phyloP scores from a whole-genome alignment of 2,888 invertebrate genomes.

The Tenthredo scrophulariae region DNA sequence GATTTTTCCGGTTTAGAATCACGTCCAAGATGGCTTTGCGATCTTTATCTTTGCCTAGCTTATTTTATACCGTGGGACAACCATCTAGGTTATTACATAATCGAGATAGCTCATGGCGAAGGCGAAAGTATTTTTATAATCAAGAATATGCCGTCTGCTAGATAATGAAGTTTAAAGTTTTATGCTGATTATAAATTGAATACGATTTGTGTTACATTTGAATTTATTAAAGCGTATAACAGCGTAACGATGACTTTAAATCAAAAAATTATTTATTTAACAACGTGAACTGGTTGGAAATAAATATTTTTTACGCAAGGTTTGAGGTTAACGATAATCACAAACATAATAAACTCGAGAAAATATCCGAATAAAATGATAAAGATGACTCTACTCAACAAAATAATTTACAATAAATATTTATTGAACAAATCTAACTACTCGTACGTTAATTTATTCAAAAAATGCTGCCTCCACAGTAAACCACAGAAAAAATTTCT shows the following conservation, averaged over 20 bases:
- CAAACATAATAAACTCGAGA: neutral
- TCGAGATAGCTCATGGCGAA: neutral
- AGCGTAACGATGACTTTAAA: neutral
- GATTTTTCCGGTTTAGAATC: neutral
- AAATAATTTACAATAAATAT: neutral
- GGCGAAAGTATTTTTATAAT: neutral
- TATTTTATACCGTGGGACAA: neutral
- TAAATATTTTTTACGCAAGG: neutral
- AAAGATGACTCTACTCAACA: slow-evolving; percentile 43
- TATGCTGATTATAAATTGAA: slow-evolving; percentile 6
- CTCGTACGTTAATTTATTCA: neutral
- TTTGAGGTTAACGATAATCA: slow-evolving; percentile 20
- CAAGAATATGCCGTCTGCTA: slow-evolving; percentile 36
- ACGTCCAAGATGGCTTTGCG: neutral
- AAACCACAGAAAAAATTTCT: neutral
- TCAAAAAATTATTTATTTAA: neutral
- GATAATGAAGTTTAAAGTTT: neutral
- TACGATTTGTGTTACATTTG: neutral
- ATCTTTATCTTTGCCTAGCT: neutral
- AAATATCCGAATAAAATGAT: neutral
- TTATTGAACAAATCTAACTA: slow-evolving; percentile 29
- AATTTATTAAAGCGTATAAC: neutral
- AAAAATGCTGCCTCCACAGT: slow-evolving; percentile 35
- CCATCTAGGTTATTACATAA: slow-evolving; percentile 16
- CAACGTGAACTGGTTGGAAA: neutral